Percentiles rank a stretch among this genome's conserved stretches.
Conservation (phyloP, 2,888 invertebrate genomes). For the Drosophila nigritarsus region DNA sequence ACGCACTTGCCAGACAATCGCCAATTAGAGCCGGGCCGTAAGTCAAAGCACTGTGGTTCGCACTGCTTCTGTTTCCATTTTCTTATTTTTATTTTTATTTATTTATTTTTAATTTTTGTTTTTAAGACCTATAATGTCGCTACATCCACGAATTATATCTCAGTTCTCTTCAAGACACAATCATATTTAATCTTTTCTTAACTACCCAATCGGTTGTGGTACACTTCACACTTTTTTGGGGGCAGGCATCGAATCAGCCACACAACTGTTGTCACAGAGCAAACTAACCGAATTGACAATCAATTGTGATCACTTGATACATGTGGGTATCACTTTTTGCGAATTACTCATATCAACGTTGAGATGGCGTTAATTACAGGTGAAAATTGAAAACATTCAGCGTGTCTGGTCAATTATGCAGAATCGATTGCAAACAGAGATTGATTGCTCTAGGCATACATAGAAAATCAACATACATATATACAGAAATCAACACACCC, state of each 20-base stretch:
- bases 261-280: conserved; percentile 32
- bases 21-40: conserved; percentile 59
- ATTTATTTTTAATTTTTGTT: background rate
- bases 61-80: background rate
- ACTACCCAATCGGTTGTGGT: background rate
- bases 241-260: conserved; percentile 12
- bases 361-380: conserved; percentile 73
- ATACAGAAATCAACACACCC: background rate
- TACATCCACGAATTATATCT: background rate
- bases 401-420: conserved; percentile 73
- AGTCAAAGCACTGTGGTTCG: background rate
- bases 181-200: background rate
- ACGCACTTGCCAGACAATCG: conserved; percentile 72
- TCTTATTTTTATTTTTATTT: background rate
- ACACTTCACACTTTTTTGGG: conserved; percentile 4
- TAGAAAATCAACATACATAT: conserved; percentile 6
- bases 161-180: background rate
- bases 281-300: conserved; percentile 39
- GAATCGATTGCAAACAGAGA: conserved; percentile 62
- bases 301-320: conserved; percentile 60
- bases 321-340: conserved; percentile 56
- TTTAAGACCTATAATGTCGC: background rate
- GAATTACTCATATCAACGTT: conserved; percentile 60
- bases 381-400: conserved; percentile 74
- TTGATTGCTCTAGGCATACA: conserved; percentile 21